Conservation (phyloP, 2,113 vertebrate species). For the Thermophis baileyi region DNA sequence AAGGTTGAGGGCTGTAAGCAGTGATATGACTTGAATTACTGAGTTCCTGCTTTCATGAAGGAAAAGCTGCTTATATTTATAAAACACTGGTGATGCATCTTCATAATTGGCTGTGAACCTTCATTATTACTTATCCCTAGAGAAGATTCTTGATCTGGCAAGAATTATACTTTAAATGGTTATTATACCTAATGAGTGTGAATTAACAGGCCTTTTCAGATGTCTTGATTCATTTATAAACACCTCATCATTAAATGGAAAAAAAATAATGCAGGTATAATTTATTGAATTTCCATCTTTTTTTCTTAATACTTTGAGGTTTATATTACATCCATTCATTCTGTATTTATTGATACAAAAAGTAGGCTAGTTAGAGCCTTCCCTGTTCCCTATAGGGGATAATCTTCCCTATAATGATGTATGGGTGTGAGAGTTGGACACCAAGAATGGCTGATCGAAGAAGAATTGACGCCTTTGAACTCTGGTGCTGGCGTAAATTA, state of each 20-base stretch:
- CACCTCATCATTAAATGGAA: constrained; percentile 52
- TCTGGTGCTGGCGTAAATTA: neutral
- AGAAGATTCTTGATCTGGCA: constrained; percentile 26
- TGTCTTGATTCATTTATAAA: constrained; percentile 50
- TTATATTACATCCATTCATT: constrained; percentile 44
- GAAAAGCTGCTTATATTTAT: constrained; percentile 42
- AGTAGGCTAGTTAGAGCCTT: neutral
- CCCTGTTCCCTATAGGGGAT: neutral
- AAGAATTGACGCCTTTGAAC: no score
- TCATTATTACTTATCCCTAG: constrained; percentile 46
- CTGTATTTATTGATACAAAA: neutral
- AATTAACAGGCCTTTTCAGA: constrained; percentile 53
- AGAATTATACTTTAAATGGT: constrained; percentile 37
- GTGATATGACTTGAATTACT: constrained; percentile 15
- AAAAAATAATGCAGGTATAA: constrained; percentile 56
- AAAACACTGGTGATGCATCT: constrained; percentile 45
- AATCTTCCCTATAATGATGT: no score
- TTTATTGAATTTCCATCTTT: constrained; percentile 42
- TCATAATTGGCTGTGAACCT: constrained; percentile 55
- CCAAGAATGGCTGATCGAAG: neutral
- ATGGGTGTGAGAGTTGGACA: neutral
- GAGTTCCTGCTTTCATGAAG: constrained; percentile 33
- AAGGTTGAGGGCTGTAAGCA: neutral
- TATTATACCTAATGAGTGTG: constrained; percentile 42
- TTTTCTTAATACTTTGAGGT: constrained; percentile 40